Evolutionary conservation across 2,797 vertebrate species (phyloP).

Genomic region (Mionectes olivaceus): DNA sequence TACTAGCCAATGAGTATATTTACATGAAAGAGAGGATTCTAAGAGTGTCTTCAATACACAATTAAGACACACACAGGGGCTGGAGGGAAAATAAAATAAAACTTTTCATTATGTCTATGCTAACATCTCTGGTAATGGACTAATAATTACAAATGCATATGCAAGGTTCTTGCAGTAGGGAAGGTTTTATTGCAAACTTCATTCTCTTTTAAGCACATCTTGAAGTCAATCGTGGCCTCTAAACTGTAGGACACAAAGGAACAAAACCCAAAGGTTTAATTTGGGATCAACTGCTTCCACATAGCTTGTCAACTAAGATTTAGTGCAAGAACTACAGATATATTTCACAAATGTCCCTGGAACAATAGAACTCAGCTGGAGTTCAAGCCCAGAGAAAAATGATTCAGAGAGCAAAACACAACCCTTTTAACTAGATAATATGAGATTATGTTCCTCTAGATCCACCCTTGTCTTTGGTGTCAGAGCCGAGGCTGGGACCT

Average conservation of each 20-base stretch:
- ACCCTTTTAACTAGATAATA: neutral
- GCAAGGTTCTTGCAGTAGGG: constrained; percentile 43
- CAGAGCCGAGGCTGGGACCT: neutral
- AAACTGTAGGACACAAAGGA: neutral
- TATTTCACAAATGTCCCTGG: rapidly evolving
- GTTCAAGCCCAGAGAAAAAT: neutral
- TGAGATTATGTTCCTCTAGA: neutral
- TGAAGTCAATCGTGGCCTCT: neutral
- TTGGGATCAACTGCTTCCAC: neutral
- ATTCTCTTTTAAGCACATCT: neutral
- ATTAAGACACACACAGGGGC: constrained; percentile 59
- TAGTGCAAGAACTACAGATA: neutral
- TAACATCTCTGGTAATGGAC: constrained; percentile 55
- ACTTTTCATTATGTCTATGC: constrained; percentile 42
- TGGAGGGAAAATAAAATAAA: constrained; percentile 60
- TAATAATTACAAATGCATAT: constrained; percentile 42
- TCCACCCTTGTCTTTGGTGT: neutral
- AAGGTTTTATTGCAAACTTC: constrained; percentile 36
- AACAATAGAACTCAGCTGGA: neutral
- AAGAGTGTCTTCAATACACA: constrained; percentile 42
- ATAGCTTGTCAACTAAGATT: neutral
- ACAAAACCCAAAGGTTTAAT: neutral
- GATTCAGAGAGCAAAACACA: neutral
- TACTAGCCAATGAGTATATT: constrained; percentile 63
- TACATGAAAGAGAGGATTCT: constrained; percentile 57